Evolutionary conservation across 2,797 vertebrate species (phyloP).

Genomic region (Momotus momota): DNA sequence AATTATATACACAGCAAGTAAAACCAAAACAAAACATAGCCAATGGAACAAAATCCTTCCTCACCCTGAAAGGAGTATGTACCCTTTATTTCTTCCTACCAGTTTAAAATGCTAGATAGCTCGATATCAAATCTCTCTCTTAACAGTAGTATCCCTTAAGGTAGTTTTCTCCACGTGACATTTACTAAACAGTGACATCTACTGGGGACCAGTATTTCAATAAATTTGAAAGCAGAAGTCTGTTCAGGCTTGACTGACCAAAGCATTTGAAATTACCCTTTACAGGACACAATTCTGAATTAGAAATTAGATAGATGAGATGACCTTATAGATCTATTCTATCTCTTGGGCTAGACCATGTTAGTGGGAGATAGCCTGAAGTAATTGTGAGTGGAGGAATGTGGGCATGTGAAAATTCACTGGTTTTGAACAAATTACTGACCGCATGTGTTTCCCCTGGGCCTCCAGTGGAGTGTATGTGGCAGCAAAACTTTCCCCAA

Average conservation of each 20-base stretch:
- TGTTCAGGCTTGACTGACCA: neutral
- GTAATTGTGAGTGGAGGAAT: neutral
- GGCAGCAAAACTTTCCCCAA: neutral
- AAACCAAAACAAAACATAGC: neutral
- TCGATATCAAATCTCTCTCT: neutral
- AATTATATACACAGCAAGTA: neutral
- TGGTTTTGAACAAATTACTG: neutral
- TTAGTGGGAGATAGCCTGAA: neutral
- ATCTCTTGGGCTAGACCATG: neutral
- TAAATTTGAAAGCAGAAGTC: neutral
- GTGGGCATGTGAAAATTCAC: neutral
- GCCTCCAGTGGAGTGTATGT: neutral
- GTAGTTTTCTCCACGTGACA: neutral
- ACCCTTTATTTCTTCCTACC: neutral
- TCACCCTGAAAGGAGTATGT: neutral
- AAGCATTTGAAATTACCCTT: neutral
- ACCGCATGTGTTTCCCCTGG: neutral
- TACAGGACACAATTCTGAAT: neutral
- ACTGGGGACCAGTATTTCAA: neutral
- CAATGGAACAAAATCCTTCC: neutral
- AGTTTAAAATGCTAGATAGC: neutral
- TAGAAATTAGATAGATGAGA: neutral
- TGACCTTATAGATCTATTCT: neutral
- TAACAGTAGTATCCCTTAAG: neutral
- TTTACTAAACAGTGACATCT: slow-evolving; percentile 47